Conservation (phyloP, 2,888 invertebrate genomes). For the Hirtodrosophila histrioides region DNA sequence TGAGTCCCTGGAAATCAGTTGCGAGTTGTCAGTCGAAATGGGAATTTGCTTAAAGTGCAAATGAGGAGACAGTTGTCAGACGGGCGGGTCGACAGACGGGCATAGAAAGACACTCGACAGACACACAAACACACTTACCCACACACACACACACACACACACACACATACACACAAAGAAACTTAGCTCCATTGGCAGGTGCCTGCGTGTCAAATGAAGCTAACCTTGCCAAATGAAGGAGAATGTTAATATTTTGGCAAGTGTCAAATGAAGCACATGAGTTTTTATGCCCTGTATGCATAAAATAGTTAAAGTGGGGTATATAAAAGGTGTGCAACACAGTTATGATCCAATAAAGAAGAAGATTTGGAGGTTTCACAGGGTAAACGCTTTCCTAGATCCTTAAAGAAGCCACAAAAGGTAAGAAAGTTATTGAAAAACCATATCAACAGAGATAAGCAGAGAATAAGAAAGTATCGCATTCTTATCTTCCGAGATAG, state of each 20-base stretch:
- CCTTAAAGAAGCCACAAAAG: too few species aligned
- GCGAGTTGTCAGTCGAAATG: constrained; percentile 42
- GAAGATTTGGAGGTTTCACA: too few species aligned
- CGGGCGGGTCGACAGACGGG: constrained; percentile 5
- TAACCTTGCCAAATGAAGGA: constrained; percentile 44
- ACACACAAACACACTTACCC: constrained; percentile 2
- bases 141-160: constrained; percentile 7
- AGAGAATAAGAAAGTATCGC: too few species aligned
- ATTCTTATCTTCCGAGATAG: too few species aligned
- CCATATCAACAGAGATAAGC: too few species aligned
- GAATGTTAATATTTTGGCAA: constrained; percentile 37
- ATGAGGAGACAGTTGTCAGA: constrained; percentile 42
- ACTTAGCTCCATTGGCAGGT: constrained; percentile 13
- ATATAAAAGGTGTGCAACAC: neutral
- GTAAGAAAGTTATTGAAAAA: too few species aligned
- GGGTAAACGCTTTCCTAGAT: too few species aligned
- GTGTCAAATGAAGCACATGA: constrained; percentile 36
- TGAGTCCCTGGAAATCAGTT: constrained; percentile 52
- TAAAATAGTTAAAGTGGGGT: too few species aligned
- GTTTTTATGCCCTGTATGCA: constrained; percentile 3
- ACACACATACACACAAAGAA: neutral
- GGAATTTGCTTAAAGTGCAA: constrained; percentile 56
- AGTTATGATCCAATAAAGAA: too few species aligned
- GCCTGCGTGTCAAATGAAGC: constrained; percentile 28
- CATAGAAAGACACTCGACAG: constrained; percentile 33